Conservation (phyloP, 2,113 vertebrate species). For the Promerops cafer region DNA sequence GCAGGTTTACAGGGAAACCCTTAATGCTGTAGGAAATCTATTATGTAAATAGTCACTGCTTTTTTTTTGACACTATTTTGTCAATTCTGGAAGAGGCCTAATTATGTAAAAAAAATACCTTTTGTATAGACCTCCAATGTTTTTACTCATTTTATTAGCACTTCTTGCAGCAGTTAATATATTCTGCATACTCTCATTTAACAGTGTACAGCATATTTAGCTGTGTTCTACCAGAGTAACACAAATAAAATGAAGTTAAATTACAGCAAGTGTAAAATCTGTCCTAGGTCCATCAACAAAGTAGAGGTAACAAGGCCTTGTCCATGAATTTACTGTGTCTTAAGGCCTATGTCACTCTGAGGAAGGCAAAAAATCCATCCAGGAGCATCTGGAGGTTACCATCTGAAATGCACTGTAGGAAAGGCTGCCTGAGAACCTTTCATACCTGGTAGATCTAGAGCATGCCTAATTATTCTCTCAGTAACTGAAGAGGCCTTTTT, state of each 20-base stretch:
- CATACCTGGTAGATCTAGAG: not conserved
- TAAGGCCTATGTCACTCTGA: not conserved
- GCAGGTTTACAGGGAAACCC: not conserved
- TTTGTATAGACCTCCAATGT: not conserved
- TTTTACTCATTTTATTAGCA: not conserved
- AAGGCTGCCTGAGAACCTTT: not conserved
- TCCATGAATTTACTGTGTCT: not conserved
- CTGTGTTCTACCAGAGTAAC: not conserved
- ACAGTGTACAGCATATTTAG: not conserved
- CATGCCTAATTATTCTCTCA: not conserved
- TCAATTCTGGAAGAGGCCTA: not conserved
- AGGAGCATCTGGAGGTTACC: not conserved
- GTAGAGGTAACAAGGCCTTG: not conserved
- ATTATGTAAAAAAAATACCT: not conserved
- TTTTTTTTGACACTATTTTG: not conserved
- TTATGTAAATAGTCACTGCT: not conserved
- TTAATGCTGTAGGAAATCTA: not conserved
- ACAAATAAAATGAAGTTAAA: not conserved
- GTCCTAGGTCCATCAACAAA: not conserved
- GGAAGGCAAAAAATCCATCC: not conserved
- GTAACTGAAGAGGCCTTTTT: not conserved
- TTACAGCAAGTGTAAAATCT: not conserved
- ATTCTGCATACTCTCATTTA: not conserved
- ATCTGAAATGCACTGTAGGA: not conserved
- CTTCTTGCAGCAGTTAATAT: not conserved